These are phyloP conservation scores for Panorpa germanica DNA, from an alignment of 2,888 invertebrate species.

Conservation along the genomic window DNA sequence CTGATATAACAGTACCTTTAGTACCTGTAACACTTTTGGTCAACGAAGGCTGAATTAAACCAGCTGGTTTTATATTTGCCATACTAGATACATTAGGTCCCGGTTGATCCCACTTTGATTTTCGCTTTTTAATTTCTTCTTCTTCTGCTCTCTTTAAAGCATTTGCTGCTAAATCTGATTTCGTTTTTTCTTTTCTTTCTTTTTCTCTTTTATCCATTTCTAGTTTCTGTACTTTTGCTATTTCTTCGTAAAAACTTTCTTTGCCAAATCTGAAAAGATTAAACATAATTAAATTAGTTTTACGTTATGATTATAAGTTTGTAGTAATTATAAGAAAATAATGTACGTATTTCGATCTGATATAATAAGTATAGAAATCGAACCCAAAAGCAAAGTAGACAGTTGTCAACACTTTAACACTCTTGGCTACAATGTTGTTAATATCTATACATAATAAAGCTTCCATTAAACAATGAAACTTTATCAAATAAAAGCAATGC, in stretches of 20 bases:
- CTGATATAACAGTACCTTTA: slow-evolving; percentile 82
- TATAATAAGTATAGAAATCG: too few species aligned
- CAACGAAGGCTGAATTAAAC: slow-evolving; percentile 51
- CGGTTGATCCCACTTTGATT: slow-evolving; percentile 88
- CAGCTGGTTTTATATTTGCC: slow-evolving; percentile 40
- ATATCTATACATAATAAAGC: too few species aligned
- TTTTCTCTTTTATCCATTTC: slow-evolving; percentile 89
- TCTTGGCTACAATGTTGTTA: too few species aligned
- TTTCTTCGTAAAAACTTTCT: slow-evolving; percentile 84
- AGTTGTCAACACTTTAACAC: too few species aligned
- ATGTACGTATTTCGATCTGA: too few species aligned
- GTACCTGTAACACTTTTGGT: slow-evolving; percentile 74
- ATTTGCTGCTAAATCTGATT: slow-evolving; percentile 60
- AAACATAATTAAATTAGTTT: not conserved
- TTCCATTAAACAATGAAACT: too few species aligned
- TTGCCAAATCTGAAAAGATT: slow-evolving; percentile 24
- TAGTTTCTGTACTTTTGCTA: slow-evolving; percentile 71
- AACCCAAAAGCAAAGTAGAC: too few species aligned
- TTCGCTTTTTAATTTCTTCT: slow-evolving; percentile 65
- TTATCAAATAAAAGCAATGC: too few species aligned
- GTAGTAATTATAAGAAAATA: too few species aligned
- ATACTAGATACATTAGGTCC: slow-evolving; percentile 35
- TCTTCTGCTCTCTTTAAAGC: slow-evolving; percentile 41
- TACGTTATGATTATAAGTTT: too few species aligned
- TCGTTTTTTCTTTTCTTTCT: slow-evolving; percentile 69